Percentiles rank a stretch among this genome's conserved stretches.
Conservation (phyloP, 2,888 invertebrate genomes). For the Uloborus plumipes region DNA sequence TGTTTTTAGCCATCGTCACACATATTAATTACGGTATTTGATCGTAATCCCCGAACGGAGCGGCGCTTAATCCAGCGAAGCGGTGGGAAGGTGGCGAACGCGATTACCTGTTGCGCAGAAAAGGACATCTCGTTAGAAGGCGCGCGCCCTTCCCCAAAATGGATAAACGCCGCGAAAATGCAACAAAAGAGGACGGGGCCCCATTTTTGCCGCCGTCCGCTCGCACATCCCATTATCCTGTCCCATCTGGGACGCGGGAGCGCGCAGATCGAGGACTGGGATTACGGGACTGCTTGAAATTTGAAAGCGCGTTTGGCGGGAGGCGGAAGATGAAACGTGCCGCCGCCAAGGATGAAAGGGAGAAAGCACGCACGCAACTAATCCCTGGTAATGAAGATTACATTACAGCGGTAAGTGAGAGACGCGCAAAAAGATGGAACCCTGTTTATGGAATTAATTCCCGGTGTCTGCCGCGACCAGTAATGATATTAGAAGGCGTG, state of each 20-base stretch:
- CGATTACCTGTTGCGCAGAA: slow-evolving; percentile 63
- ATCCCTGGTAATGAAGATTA: slow-evolving; percentile 66
- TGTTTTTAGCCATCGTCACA: slow-evolving; percentile 52
- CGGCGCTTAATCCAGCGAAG: slow-evolving; percentile 48
- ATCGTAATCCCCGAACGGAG: slow-evolving; percentile 48
- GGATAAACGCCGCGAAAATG: slow-evolving; percentile 40
- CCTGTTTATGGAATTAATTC: slow-evolving; percentile 65
- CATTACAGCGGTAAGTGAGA: slow-evolving; percentile 63
- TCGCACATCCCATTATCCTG: slow-evolving; percentile 62
- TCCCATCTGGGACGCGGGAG: slow-evolving; percentile 58
- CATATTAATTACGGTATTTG: slow-evolving; percentile 62
- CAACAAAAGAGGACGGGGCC: slow-evolving; percentile 5
- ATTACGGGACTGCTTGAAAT: slow-evolving; percentile 62
- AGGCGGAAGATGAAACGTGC: slow-evolving; percentile 43
- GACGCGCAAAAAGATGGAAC: slow-evolving; percentile 53
- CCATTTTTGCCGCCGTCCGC: slow-evolving; percentile 45
- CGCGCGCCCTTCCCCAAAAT: slow-evolving; percentile 38
- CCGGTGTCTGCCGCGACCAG: slow-evolving; percentile 44
- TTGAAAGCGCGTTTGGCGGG: slow-evolving; percentile 60
- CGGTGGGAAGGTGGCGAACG: slow-evolving; percentile 45
- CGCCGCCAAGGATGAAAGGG: slow-evolving; percentile 59
- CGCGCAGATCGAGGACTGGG: slow-evolving; percentile 48
- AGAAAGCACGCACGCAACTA: slow-evolving; percentile 41
- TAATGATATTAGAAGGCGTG: slow-evolving; percentile 65
- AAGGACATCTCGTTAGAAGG: slow-evolving; percentile 58